These are phyloP conservation scores for Tapirus terrestris DNA, from an alignment of 2,113 vertebrate species.

Conservation along the genomic window DNA sequence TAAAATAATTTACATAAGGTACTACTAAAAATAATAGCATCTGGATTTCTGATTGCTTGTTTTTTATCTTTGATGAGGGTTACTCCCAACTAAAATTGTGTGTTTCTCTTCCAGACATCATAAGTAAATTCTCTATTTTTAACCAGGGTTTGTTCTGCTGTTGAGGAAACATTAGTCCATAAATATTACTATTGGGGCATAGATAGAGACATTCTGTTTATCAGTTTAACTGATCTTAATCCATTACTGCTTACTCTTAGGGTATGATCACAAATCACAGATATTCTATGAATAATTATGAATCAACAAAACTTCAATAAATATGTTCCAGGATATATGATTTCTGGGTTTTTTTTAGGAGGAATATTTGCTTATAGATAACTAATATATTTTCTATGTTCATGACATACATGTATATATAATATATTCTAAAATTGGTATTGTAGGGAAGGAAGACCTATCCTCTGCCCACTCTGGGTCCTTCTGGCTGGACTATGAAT, in stretches of 20 bases:
- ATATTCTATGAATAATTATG: neutral
- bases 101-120: slow-evolving; percentile 11
- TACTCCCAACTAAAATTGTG: slow-evolving; percentile 64
- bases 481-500: too few relatives aligned
- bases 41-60: slow-evolving; percentile 61
- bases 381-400: neutral
- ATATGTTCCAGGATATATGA: neutral
- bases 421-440: neutral
- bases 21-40: slow-evolving; percentile 57
- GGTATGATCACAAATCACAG: neutral
- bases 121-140: slow-evolving; percentile 1
- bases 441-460: too few relatives aligned
- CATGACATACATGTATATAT: neutral
- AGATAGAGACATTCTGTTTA: neutral
- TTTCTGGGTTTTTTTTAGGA: neutral
- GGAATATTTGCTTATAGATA: slow-evolving; percentile 5
- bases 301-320: slow-evolving; percentile 24
- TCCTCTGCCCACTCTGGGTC: too few relatives aligned
- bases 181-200: neutral
- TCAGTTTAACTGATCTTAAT: neutral
- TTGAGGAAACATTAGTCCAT: neutral
- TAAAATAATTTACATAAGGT: slow-evolving; percentile 65
- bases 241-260: neutral
- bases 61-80: slow-evolving; percentile 60
- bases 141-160: slow-evolving; percentile 15